Evolutionary conservation across 2,113 vertebrate species (phyloP), one percentile per base, ranked within the genome.

Genomic region (Engystomops pustulosus): DNA sequence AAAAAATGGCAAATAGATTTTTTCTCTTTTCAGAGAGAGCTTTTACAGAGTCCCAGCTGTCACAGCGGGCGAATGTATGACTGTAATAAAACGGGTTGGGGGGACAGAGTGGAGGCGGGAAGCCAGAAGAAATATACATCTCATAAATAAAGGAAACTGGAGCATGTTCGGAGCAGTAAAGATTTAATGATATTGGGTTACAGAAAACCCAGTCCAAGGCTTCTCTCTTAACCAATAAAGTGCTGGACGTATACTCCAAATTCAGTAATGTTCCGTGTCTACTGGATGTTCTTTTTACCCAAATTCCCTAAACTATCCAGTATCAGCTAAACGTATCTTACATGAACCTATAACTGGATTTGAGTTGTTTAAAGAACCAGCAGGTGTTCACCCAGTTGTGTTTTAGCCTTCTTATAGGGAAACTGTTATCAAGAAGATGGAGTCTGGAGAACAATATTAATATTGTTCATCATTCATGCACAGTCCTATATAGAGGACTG

Each of bases 131-230:
- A 84, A 89, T 90, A 90, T 87, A 89, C 86, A 85, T 88, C 87
- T 88, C 88, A 90, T 90, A 90, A 90, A 91, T 91, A 91, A 91
- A 88, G 87, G 89, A 88, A 90, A 91, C 88, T 4, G 41, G 85
- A 74, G 80, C 84, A 86, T 88, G 83, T 88, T 89, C 87, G 87
- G 83, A 85, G 86, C 87, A 88, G 89, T 89, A 89, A 89, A 90
- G 88, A 90, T 90, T 88, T 88, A 90, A 90, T 83, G 86, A 85
- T 80, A 86, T 82, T 84, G 87, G 87, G 87, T 85, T 86, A 79
- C 86, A 84, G 87, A 85, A 70, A 83, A 75, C 88, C 32, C 74
- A 88, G 86, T 88, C 83, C 85, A 88, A 87, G 85, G 7, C 20
- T 80, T 30, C 85, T 62, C 78, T 85, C 81, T 87, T 86, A 86